phyloP scores from a whole-genome alignment of 1,140 invertebrate species.

The Listronotus oregonensis region DNA sequence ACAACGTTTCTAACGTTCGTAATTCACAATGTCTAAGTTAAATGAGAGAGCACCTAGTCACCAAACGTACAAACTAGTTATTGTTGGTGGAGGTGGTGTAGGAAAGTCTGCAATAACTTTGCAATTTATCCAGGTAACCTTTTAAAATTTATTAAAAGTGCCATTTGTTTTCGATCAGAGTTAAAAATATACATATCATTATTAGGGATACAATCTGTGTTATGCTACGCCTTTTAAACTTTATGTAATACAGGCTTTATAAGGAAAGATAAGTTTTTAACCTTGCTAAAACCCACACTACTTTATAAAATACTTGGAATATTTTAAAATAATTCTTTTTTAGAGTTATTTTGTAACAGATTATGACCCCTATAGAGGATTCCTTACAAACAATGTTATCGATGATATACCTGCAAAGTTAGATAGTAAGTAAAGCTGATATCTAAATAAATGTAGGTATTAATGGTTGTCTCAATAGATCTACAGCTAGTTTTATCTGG shows the following conservation, averaged over 20 bases:
- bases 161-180: constrained; percentile 1
- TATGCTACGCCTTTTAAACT: not conserved
- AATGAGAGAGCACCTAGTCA: constrained; percentile 58
- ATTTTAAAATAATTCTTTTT: constrained; percentile 56
- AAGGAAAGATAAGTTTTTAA: constrained; percentile 43
- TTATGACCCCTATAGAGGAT: constrained; percentile 93
- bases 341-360: constrained; percentile 93
- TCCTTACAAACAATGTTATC: constrained; percentile 93
- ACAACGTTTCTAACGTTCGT: not conserved
- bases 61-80: constrained; percentile 78
- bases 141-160: not conserved
- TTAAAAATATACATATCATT: not conserved
- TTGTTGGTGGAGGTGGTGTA: constrained; percentile 88
- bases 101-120: constrained; percentile 92
- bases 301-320: constrained; percentile 1
- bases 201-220: not conserved
- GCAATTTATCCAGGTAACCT: constrained; percentile 85
- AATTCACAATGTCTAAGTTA: constrained; percentile 62
- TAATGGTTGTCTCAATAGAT: no score
- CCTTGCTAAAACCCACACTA: constrained; percentile 48
- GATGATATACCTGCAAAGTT: constrained; percentile 92
- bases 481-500: no score
- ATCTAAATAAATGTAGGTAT: no score
- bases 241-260: constrained; percentile 39
- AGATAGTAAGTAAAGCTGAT: constrained; percentile 77